Conservation (phyloP, 2,797 vertebrate genomes). For the Valencia hispanica region DNA sequence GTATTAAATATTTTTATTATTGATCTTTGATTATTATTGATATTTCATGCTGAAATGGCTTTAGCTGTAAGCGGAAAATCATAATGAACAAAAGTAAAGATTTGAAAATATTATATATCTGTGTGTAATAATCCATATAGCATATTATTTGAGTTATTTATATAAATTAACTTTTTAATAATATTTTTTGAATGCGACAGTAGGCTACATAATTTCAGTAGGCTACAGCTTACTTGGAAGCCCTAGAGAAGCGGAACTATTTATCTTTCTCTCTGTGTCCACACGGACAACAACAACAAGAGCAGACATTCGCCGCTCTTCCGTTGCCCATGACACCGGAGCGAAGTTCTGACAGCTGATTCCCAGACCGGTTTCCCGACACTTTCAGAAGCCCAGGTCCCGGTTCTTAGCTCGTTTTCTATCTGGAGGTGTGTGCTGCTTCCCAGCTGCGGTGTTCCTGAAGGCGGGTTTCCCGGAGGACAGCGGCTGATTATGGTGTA, state of each 20-base stretch:
- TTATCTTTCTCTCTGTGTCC: constrained; percentile 29
- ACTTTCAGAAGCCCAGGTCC: background rate
- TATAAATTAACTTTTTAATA: background rate
- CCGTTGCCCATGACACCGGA: constrained; percentile 73
- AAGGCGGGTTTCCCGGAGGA: constrained; percentile 30
- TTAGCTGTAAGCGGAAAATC: background rate
- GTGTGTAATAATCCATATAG: background rate
- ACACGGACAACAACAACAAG: constrained; percentile 64
- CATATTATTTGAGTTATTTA: background rate
- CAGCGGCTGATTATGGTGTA: constrained; percentile 70
- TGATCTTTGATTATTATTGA: background rate
- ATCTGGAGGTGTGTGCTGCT: constrained; percentile 9
- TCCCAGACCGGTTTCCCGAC: constrained; percentile 36
- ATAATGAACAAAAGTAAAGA: background rate
- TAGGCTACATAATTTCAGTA: background rate
- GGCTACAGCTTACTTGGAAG: background rate
- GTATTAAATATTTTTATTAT: background rate
- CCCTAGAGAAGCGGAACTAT: constrained; percentile 47
- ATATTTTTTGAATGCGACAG: background rate
- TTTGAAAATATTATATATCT: background rate
- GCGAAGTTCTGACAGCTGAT: constrained; percentile 75
- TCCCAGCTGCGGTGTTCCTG: constrained; percentile 20
- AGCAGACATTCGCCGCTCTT: constrained; percentile 53
- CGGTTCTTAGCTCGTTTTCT: background rate
- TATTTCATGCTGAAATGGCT: background rate